Evolutionary conservation across 2,888 invertebrate species (phyloP), one percentile per base, ranked within the genome.

Genomic region (Acanthosoma haemorrhoidale): DNA sequence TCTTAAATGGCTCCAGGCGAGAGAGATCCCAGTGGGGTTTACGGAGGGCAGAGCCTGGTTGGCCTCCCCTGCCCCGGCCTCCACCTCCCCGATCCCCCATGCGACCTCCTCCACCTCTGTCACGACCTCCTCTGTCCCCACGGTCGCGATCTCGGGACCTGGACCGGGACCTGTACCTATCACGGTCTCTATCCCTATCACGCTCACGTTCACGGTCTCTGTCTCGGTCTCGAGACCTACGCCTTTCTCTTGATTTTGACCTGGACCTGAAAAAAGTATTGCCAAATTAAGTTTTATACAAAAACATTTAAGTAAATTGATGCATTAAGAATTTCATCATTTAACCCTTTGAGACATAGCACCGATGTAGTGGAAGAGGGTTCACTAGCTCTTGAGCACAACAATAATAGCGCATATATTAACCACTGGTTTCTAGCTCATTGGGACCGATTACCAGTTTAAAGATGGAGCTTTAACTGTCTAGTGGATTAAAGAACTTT

Each of bases 21-120:
- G 86, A 84, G 76, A 88, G 83, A 75, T 96, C 94, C 96, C 96
- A 96, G 74, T 90, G 87, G 4, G 95, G 92, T 79, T 91, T 93
- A 2, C 92, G 84, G 15, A 96, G 82, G 70, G 86, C 86, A 34
- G 88, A 88, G 5, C 75, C 75, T 4, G 82, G 82, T 67, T 81
- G 82, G 41, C 81, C 80, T 6, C 82, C 81, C 9, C 77, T 72
- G 4, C 75, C 74, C 6, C 75, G 64, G 70, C 75, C 75, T 4
- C 75, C 73, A 38, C 75, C 74, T 38, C n/a, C n/a, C 75, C 71
- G 3, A 82, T 81, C 69, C 81, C 82, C 57, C 18, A 4, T 25
- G 4, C 81, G 80, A n/a, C n/a, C n/a, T 4, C 82, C 81, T 15
- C 76, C 73, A 8, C 71, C 43, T 13, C 61, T 70, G 25, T 67